Percentiles rank a stretch among this genome's conserved stretches.
Evolutionary conservation across 2,888 invertebrate species (phyloP).

Genomic region (Drosophila kanekoi): DNA sequence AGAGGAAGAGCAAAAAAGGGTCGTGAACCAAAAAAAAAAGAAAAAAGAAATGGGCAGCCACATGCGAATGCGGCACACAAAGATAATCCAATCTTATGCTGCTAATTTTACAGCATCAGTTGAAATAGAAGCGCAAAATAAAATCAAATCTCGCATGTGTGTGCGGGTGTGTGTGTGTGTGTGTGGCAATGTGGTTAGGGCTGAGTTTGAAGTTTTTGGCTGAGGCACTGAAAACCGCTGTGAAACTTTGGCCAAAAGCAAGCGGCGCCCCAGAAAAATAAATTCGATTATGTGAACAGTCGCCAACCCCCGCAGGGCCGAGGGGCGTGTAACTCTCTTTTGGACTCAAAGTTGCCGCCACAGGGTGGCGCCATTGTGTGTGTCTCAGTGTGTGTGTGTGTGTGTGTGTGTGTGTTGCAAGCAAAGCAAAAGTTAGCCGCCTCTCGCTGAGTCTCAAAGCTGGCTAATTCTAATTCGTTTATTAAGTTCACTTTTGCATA

Average conservation of each 20-base stretch:
- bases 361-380: slow-evolving; percentile 51
- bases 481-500: slow-evolving; percentile 72
- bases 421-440: slow-evolving; percentile 20
- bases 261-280: slow-evolving; percentile 54
- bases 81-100: slow-evolving; percentile 82
- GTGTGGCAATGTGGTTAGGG: slow-evolving; percentile 69
- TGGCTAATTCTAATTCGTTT: slow-evolving; percentile 75
- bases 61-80: slow-evolving; percentile 57
- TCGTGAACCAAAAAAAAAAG: slow-evolving; percentile 26
- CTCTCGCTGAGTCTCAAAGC: slow-evolving; percentile 30
- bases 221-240: slow-evolving; percentile 61
- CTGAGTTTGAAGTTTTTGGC: slow-evolving; percentile 19
- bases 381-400: background rate
- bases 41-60: slow-evolving; percentile 25
- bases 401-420: slow-evolving; percentile 4
- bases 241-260: slow-evolving; percentile 59
- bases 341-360: slow-evolving; percentile 27
- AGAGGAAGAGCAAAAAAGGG: slow-evolving; percentile 36
- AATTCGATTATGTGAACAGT: slow-evolving; percentile 74
- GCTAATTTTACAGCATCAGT: slow-evolving; percentile 76
- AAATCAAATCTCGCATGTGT: slow-evolving; percentile 63
- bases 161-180: slow-evolving; percentile 61
- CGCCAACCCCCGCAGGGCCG: slow-evolving; percentile 18
- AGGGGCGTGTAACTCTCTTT: background rate
- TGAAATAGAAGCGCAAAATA: slow-evolving; percentile 53